phyloP scores from a whole-genome alignment of 92 coral and sea anemone genomes.

The Parazoanthus swiftii region DNA sequence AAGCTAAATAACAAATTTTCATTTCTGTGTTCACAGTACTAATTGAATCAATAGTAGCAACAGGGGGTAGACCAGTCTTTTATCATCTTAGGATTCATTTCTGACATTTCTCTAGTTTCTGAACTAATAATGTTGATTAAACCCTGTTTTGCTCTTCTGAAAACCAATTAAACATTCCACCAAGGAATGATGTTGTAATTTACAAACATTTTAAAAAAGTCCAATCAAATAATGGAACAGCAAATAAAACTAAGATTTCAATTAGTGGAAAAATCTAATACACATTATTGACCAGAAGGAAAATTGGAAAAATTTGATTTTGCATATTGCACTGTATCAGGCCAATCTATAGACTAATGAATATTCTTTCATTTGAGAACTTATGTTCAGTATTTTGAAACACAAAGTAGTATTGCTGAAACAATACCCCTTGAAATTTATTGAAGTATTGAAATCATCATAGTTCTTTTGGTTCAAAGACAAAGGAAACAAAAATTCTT shows the following conservation, averaged over 20 bases:
- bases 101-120: constrained; percentile 30
- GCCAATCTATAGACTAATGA: constrained; percentile 50
- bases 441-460: not conserved
- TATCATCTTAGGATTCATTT: constrained; percentile 27
- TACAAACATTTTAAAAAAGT: constrained; percentile 41
- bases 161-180: constrained; percentile 44
- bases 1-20: constrained; percentile 38
- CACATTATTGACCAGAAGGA: constrained; percentile 58
- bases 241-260: constrained; percentile 51
- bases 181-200: constrained; percentile 33
- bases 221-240: constrained; percentile 45
- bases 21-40: constrained; percentile 41
- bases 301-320: constrained; percentile 71
- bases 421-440: not conserved
- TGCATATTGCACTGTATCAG: constrained; percentile 70
- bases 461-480: constrained; percentile 48
- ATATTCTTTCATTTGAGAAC: constrained; percentile 6
- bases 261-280: constrained; percentile 85
- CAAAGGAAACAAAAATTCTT: constrained; percentile 55
- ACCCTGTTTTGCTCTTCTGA: constrained; percentile 32
- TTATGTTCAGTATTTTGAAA: not conserved
- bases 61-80: not conserved
- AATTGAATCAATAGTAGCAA: constrained; percentile 33
- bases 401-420: not conserved
- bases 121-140: constrained; percentile 33